Percentiles rank a stretch among this genome's conserved stretches.
Conservation (phyloP, 2,888 invertebrate species). For the Spisula subtruncata region DNA sequence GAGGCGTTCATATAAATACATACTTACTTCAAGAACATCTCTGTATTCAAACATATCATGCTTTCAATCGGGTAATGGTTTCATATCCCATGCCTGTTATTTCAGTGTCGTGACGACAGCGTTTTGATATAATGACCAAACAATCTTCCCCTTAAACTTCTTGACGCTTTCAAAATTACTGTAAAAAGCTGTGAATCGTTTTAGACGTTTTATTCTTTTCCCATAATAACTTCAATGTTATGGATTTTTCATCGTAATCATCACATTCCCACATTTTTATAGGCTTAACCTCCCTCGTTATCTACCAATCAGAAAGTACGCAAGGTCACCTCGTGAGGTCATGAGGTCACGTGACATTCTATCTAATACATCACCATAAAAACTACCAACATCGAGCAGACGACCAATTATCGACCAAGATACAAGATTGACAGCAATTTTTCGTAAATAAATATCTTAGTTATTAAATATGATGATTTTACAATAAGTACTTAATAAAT, state of each 20-base stretch:
- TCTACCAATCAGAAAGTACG: neutral
- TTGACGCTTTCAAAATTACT: too few relatives aligned
- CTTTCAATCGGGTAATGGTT: too few relatives aligned
- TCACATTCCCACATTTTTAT: neutral
- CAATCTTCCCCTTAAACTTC: too few relatives aligned
- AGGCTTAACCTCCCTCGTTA: neutral
- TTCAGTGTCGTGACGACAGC: too few relatives aligned
- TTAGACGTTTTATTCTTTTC: neutral
- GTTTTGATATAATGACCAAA: too few relatives aligned
- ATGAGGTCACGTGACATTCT: slow-evolving; percentile 26
- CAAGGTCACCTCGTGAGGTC: slow-evolving; percentile 1
- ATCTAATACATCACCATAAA: neutral
- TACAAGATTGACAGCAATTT: slow-evolving; percentile 3
- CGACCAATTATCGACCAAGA: neutral
- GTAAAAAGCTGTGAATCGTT: neutral
- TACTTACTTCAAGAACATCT: too few relatives aligned
- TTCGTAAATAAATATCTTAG: neutral
- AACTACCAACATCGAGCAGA: neutral
- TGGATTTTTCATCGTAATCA: neutral
- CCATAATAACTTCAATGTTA: neutral
- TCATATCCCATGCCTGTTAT: too few relatives aligned
- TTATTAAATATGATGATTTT: neutral
- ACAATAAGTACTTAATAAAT: neutral
- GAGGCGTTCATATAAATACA: too few relatives aligned
- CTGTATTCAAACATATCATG: too few relatives aligned